Evolutionary conservation across 2,797 vertebrate species (phyloP), one percentile per base, ranked within the genome.

Genomic region (Phataginus tetradactyla): DNA sequence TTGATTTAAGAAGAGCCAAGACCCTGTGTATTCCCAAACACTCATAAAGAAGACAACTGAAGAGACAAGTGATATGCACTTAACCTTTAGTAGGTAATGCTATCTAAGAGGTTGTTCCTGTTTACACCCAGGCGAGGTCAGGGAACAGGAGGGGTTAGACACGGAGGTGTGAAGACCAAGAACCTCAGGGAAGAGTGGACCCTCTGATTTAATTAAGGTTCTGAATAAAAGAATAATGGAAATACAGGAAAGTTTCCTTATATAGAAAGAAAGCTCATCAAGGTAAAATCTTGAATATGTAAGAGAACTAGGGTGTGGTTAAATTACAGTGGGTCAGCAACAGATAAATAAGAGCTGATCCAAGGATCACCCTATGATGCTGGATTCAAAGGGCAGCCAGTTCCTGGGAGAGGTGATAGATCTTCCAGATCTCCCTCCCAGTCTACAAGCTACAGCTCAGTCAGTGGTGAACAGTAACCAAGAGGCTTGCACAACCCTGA

Each of bases 321-420:
- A 95, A 72, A 57, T 20, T 29, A 63, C 90, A 79, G 91, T 12
- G 34, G n/a, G 37, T 75, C 57, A 96, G 77, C 71, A 88, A 85
- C 5, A 45, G 55, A 77, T n/a, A 90, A 90, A 61, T 39, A 53
- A 21, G 34, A 87, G 59, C 25, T 55, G 68, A 57, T 49, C 77
- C n/a, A 69, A 86, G 39, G 27, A 55, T 78, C 72, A 42, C 18
- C 34, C 51, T 42, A 34, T 15, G 81, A 66, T 55, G 55, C 32
- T 37, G 59, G 51, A 39, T 34, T 72, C 66, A 69, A 89, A 93
- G 57, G 51, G 81, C 7, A 79, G 61, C 6, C 71, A 84, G 63
- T 51, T 69, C 14, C 34, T 21, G 15, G 59, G 55, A 90, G 25
- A 42, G 29, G 42, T n/a, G 25, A 34, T 1, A 23, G 39, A 23